phyloP scores from a whole-genome alignment of 2,113 vertebrate species.

The rat (Rattus norvegicus) region GRCr8 NC_086028.1:21105501-21106000 shows the following conservation, averaged over 20 bases:
- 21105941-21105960: not conserved
- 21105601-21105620: not conserved
- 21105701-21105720: constrained; percentile 30
- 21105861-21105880: not conserved
- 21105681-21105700: constrained; percentile 40
- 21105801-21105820: not conserved
- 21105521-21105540: not conserved
- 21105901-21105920: not conserved
- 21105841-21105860: not conserved
- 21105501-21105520: not conserved
- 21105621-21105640: not conserved
- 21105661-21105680: not conserved
- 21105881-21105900: not conserved
- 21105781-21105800: not conserved
- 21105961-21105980: not conserved
- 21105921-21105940: not conserved
- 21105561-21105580: not conserved
- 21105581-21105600: not conserved
- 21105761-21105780: not conserved
- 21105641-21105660: not conserved
- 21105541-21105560: not conserved
- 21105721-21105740: not conserved
- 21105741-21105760: not conserved
- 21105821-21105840: not conserved
- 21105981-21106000: not conserved